Evolutionary conservation across 1,140 invertebrate genomes (phyloP).

Genomic region (Telenomus remus): DNA sequence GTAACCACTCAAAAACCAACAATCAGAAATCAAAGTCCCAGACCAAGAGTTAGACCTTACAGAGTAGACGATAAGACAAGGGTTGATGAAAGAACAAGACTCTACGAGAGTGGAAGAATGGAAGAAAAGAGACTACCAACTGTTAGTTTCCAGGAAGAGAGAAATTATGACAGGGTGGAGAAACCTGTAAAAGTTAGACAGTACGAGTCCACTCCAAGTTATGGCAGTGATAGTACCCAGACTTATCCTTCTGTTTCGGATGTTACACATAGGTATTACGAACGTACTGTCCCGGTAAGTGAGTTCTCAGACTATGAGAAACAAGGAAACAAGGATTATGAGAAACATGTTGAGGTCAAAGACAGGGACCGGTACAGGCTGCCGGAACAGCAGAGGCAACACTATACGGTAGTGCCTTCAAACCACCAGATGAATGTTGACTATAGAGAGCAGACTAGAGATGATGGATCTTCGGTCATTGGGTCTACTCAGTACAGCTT

Average conservation of each 20-base stretch:
- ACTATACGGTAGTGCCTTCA: slow-evolving; percentile 46
- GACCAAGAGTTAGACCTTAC: slow-evolving; percentile 60
- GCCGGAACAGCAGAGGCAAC: slow-evolving; percentile 43
- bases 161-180: slow-evolving; percentile 44
- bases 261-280: slow-evolving; percentile 57
- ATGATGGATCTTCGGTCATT: slow-evolving; percentile 51
- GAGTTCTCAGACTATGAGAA: slow-evolving; percentile 45
- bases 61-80: slow-evolving; percentile 39
- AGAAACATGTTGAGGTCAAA: slow-evolving; percentile 60
- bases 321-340: slow-evolving; percentile 56
- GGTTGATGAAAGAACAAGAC: too few species aligned
- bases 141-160: slow-evolving; percentile 40
- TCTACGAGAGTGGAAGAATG: slow-evolving; percentile 1
- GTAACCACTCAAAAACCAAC: slow-evolving; percentile 61
- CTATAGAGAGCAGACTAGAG: slow-evolving; percentile 40
- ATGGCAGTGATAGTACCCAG: slow-evolving; percentile 50
- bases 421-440: slow-evolving; percentile 38
- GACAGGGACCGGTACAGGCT: slow-evolving; percentile 53
- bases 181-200: slow-evolving; percentile 37
- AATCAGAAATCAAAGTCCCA: slow-evolving; percentile 49
- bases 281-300: slow-evolving; percentile 29
- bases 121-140: slow-evolving; percentile 45
- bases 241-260: slow-evolving; percentile 44
- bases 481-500: slow-evolving; percentile 68
- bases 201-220: slow-evolving; percentile 11